Conservation (phyloP, 2,797 vertebrate species). For the Heliangelus exortis region DNA sequence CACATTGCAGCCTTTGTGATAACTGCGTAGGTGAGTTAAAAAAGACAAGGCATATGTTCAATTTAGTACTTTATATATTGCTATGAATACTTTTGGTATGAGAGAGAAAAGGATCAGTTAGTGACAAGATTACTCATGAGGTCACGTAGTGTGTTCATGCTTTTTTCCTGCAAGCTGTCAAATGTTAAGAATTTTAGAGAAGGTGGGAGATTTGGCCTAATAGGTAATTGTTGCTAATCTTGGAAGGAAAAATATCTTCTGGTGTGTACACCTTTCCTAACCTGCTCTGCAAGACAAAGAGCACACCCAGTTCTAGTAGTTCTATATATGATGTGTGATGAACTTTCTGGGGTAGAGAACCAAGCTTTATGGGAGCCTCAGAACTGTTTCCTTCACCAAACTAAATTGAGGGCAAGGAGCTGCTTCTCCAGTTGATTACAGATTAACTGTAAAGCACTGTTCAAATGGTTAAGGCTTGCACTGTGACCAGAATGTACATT, state of each 20-base stretch:
- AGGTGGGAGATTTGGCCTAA: neutral
- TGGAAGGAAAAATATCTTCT: neutral
- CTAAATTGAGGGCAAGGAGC: neutral
- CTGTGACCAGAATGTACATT: neutral
- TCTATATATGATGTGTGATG: fast-evolving
- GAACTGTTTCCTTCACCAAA: neutral
- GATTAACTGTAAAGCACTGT: neutral
- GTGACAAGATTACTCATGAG: neutral
- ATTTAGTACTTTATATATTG: neutral
- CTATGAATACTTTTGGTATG: neutral
- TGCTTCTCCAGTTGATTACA: neutral
- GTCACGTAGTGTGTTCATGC: neutral
- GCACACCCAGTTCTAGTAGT: fast-evolving
- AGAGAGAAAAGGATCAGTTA: neutral
- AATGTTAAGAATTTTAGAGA: neutral
- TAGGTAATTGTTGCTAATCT: neutral
- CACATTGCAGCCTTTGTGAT: slow-evolving; percentile 98
- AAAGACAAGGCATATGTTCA: neutral
- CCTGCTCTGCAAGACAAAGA: neutral
- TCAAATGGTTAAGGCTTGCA: neutral
- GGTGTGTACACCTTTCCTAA: neutral
- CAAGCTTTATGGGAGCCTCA: neutral
- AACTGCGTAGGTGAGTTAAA: slow-evolving; percentile 96
- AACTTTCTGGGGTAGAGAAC: neutral
- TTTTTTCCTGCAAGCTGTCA: neutral